phyloP scores from a whole-genome alignment of 2,797 vertebrate species.

The Meda fulgida region DNA sequence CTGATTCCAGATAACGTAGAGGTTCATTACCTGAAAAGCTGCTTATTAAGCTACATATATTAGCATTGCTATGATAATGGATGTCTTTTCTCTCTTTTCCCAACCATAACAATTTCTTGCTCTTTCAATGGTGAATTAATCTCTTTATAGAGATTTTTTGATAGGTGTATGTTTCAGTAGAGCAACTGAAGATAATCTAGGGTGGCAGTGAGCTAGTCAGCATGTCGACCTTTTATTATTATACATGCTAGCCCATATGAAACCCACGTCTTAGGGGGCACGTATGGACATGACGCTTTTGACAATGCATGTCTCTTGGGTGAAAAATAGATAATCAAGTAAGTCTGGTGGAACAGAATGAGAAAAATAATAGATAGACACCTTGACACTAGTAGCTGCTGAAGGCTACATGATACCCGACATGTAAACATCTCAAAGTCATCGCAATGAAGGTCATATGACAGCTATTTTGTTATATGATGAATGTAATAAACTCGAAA shows the following conservation, averaged over 20 bases:
- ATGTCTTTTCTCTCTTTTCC: neutral
- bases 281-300: neutral
- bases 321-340: neutral
- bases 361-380: neutral
- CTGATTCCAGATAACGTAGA: slow-evolving; percentile 2
- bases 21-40: slow-evolving; percentile 2
- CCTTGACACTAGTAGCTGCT: neutral
- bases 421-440: slow-evolving; percentile 24
- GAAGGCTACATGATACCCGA: neutral
- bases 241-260: neutral
- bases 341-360: neutral
- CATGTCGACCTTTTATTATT: slow-evolving; percentile 15
- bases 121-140: neutral
- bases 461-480: neutral
- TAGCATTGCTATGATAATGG: neutral
- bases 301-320: neutral
- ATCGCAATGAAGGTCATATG: neutral
- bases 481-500: neutral
- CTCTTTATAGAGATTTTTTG: neutral
- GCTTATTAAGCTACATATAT: slow-evolving; percentile 1
- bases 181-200: neutral
- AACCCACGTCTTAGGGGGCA: neutral
- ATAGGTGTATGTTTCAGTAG: neutral
- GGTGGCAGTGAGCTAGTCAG: neutral
- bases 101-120: neutral